phyloP scores from a whole-genome alignment of 2,888 invertebrate species.

The Yponomeuta cagnagella region DNA sequence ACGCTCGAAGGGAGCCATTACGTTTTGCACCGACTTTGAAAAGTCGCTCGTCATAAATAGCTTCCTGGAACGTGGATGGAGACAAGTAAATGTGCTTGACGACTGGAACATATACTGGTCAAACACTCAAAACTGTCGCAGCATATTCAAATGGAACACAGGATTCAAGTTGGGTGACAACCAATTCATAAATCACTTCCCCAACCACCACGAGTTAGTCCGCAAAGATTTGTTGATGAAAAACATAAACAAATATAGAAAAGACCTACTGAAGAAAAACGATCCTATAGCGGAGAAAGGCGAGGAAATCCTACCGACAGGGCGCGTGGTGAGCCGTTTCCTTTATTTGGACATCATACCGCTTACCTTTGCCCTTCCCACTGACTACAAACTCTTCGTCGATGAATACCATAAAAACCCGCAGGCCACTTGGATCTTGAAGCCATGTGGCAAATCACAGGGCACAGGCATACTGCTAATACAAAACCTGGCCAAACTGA shows the following conservation, averaged over 20 bases:
- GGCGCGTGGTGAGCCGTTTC: conserved; percentile 80
- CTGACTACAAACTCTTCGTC: conserved; percentile 94
- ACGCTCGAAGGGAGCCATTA: conserved; percentile 34
- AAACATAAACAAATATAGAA: conserved; percentile 90
- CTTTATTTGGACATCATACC: conserved; percentile 89
- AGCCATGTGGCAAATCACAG: conserved; percentile 91
- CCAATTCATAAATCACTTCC: conserved; percentile 93
- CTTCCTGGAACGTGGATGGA: conserved; percentile 91
- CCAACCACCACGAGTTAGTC: conserved; percentile 91
- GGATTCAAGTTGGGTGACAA: conserved; percentile 91
- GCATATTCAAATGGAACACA: conserved; percentile 89
- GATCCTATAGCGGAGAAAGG: conserved; percentile 83
- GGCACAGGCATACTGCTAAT: conserved; percentile 91
- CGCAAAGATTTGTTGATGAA: conserved; percentile 93
- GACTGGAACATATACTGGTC: conserved; percentile 96
- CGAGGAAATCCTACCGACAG: conserved; percentile 45
- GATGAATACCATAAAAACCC: conserved; percentile 92
- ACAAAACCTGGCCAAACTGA: conserved; percentile 88
- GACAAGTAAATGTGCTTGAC: conserved; percentile 86
- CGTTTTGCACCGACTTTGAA: conserved; percentile 86
- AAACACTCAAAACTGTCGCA: conserved; percentile 86
- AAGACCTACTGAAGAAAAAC: conserved; percentile 89
- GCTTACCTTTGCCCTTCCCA: conserved; percentile 90
- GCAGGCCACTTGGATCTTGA: conserved; percentile 94
- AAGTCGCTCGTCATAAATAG: conserved; percentile 90